Evolutionary conservation across 1,140 invertebrate species (phyloP), one percentile per base, ranked within the genome.

Genomic region (Branchinecta lynchi): DNA sequence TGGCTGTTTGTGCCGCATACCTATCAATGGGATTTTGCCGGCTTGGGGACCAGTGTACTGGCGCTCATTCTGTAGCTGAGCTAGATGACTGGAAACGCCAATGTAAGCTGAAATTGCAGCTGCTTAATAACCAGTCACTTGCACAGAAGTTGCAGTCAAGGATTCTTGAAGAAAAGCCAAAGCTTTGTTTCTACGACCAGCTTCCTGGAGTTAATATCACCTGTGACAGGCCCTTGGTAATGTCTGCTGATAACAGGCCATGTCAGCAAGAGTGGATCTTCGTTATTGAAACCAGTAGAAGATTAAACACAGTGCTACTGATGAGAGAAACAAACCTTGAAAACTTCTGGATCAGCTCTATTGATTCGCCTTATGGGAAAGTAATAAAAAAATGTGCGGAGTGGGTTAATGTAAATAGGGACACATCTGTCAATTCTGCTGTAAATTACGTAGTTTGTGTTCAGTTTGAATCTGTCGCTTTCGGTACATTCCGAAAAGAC

Each of bases 401-500:
- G 17, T 68, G 44, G 45, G 60, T 43, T 65, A 65, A 46, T 15
- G 66, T 65, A 43, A 21, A 69, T 45, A 67, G 70, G 68, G 44
- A 70, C 70, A 70, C 66, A 46, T 15, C 71, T 73, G 21, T 76
- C 74, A 69, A 75, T 75, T 70, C 69, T 75, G 72, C 68, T 68
- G 44, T 17, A 65, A 70, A 20, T 12, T 72, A 20, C 68, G 66
- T 71, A 73, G 69, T 71, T 71, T 75, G 72, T 77, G 81, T 93
- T 44, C 78, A 79, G 44, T 92, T 92, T 76, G 81, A 81, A 46
- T 86, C 88, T 0, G 82, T 85, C 68, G 86, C 87, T 70, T 90
- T 87, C 76, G 89, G 89, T 43, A 90, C 88, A 5, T 92, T 90
- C 75, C 81, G 87, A 1, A 89, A 93, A 77, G 84, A 86, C 1